phyloP scores from a whole-genome alignment of 2,797 vertebrate genomes.

The Steatocranus sp. region DNA sequence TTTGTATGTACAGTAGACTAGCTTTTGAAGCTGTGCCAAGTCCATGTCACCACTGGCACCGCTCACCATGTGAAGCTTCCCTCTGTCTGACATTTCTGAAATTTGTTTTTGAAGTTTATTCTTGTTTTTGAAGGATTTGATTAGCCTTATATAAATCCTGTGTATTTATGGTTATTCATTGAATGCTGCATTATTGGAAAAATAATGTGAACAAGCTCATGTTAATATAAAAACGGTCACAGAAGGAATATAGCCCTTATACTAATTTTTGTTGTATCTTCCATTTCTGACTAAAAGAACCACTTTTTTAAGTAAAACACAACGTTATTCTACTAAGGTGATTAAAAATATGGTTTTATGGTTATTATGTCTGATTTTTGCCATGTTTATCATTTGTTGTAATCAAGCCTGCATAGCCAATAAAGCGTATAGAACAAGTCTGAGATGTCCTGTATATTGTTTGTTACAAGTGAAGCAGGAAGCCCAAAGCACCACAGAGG shows the following conservation, averaged over 20 bases:
- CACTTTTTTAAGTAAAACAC: neutral
- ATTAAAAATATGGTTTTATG: neutral
- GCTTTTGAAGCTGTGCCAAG: neutral
- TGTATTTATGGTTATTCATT: neutral
- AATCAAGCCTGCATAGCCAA: neutral
- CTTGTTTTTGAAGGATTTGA: neutral
- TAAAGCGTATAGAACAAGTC: neutral
- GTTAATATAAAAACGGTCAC: neutral
- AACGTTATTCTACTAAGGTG: neutral
- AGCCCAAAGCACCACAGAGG: conserved; percentile 34
- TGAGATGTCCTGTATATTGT: neutral
- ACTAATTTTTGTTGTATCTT: neutral
- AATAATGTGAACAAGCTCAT: conserved; percentile 16
- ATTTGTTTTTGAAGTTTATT: neutral
- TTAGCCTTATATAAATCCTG: neutral
- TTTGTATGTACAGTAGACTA: neutral
- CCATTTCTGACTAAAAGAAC: neutral
- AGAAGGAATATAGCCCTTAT: neutral
- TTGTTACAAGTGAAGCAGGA: neutral
- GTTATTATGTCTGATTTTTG: neutral
- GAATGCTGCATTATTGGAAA: conserved; percentile 5
- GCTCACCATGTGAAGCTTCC: neutral
- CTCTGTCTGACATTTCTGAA: neutral
- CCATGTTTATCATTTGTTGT: neutral
- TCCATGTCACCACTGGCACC: neutral